Conservation (phyloP, 2,113 vertebrate genomes). For the Falcunculus frontatus region DNA sequence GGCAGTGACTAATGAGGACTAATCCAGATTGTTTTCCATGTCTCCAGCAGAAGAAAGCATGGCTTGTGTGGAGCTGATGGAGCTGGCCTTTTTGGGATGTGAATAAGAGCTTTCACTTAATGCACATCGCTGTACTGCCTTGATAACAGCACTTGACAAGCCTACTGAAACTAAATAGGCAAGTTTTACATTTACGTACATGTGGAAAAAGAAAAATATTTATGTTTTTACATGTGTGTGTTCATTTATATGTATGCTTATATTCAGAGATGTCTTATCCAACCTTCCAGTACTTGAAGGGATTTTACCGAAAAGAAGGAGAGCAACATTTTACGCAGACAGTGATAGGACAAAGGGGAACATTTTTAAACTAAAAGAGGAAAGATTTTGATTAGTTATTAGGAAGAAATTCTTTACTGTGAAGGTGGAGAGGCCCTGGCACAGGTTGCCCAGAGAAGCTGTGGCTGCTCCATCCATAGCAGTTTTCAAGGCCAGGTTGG, state of each 20-base stretch:
- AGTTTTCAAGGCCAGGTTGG: not conserved
- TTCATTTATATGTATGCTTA: not conserved
- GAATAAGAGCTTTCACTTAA: not conserved
- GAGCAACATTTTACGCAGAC: not conserved
- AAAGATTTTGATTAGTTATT: not conserved
- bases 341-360: not conserved
- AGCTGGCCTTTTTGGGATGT: not conserved
- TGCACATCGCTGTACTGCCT: not conserved
- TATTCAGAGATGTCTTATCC: not conserved
- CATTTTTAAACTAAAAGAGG: not conserved
- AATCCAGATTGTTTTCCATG: not conserved
- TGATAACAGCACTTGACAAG: not conserved
- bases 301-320: not conserved
- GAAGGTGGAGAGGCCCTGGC: not conserved
- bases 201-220: not conserved
- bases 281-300: not conserved
- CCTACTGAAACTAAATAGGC: not conserved
- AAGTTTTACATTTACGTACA: not conserved
- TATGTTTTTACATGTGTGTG: accelerated
- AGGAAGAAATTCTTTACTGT: not conserved
- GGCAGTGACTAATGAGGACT: not conserved
- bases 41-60: not conserved
- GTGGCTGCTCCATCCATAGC: not conserved
- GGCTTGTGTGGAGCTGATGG: not conserved
- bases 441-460: not conserved